Evolutionary conservation across 2,888 invertebrate species (phyloP), one percentile per base, ranked within the genome.

Genomic region (Shargacucullia verbasci): DNA sequence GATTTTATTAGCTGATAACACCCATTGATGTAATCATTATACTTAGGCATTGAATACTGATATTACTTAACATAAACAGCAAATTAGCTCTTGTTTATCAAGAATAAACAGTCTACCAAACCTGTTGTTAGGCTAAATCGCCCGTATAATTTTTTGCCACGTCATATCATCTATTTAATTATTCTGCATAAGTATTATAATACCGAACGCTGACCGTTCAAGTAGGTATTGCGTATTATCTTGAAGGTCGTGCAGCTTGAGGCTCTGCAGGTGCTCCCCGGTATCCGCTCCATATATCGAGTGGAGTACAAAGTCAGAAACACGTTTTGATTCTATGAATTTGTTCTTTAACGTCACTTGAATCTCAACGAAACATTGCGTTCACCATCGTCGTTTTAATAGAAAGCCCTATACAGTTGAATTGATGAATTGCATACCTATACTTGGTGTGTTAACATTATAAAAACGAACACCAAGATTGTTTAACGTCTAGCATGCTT

Each of bases 171-270:
- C 44, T 70, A 73, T 75, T 80, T 78, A 80, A 78, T 78, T 73
- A 81, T 78, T 80, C 68, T 66, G 62, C 59, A 69, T 70, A 61
- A 70, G 56, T 77, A 78, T 62, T 67, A 64, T 70, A 70, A 70
- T 74, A 68, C 58, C 74, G 78, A 83, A 76, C 80, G 75, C 76
- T 83, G 84, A 83, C 83, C 84, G 83, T 78, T 84, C 80, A 82
- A 85, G 84, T 84, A 81, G 83, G 80, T 86, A 81, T 86, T 82
- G 82, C 81, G 81, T 82, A 81, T 81, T 73, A 81, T 69, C 75
- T 69, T 64, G 87, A 91, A 92, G 92, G 91, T 86, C 91, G 78
- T 71, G 74, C 29, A 29, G 29, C 77, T 85, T 84, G 87, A 86
- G 87, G 86, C 86, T 86, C 85, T 84, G 85, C 86, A 87, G 88